A percentile compares a stretch with the other conserved stretches of the same genome.
Evolutionary conservation across 2,888 invertebrate genomes (phyloP).

Genomic region (Macaria liturata): DNA sequence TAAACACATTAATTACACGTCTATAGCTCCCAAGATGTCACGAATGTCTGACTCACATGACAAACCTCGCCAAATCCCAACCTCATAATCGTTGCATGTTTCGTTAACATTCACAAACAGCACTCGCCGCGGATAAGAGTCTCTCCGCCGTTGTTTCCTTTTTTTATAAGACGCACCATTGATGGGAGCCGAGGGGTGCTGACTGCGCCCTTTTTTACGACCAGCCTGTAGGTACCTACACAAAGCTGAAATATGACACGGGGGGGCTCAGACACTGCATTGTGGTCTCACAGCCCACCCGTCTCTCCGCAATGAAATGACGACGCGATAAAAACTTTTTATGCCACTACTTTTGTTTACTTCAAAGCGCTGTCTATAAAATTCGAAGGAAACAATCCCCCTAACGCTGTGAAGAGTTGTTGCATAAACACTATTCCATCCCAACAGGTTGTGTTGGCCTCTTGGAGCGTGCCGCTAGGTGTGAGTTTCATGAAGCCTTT

Average conservation of each 20-base stretch:
- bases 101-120: slow-evolving; percentile 19
- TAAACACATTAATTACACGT: no score
- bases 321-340: slow-evolving; percentile 70
- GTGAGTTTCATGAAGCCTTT: slow-evolving; percentile 32
- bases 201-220: slow-evolving; percentile 66
- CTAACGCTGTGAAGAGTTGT: background rate
- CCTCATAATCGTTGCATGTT: slow-evolving; percentile 9
- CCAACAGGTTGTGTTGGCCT: slow-evolving; percentile 12
- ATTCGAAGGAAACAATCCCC: slow-evolving; percentile 29
- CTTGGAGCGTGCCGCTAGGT: slow-evolving; percentile 16
- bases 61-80: background rate
- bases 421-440: slow-evolving; percentile 13
- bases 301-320: slow-evolving; percentile 45
- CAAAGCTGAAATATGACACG: slow-evolving; percentile 68
- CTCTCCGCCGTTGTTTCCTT: slow-evolving; percentile 28
- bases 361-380: slow-evolving; percentile 54
- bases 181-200: slow-evolving; percentile 45
- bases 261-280: slow-evolving; percentile 48
- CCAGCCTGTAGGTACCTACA: slow-evolving; percentile 35
- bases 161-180: slow-evolving; percentile 46
- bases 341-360: slow-evolving; percentile 69
- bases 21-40: no score
- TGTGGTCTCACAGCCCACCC: slow-evolving; percentile 40
- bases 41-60: no score
- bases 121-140: slow-evolving; percentile 22